Conservation (phyloP, 2,113 vertebrate genomes). For the Guaruba guarouba region DNA sequence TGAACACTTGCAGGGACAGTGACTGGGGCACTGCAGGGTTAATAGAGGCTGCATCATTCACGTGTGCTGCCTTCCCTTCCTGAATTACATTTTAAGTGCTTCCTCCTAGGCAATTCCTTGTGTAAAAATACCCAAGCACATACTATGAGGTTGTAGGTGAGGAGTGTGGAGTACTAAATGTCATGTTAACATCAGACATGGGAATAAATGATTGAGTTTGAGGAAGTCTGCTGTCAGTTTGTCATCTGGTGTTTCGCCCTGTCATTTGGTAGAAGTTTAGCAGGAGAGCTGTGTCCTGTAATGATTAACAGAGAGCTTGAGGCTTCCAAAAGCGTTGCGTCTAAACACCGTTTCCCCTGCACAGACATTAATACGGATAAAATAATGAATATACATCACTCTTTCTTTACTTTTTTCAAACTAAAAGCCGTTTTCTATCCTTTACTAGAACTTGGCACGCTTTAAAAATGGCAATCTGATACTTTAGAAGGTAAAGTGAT, state of each 20-base stretch:
- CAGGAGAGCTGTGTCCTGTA: neutral
- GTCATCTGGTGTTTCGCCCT: neutral
- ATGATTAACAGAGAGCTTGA: neutral
- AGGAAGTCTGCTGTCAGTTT: neutral
- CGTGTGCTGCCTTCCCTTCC: neutral
- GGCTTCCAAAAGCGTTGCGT: neutral
- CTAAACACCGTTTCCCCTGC: neutral
- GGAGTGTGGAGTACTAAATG: neutral
- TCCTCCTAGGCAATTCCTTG: constrained; percentile 17
- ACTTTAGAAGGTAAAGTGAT: neutral
- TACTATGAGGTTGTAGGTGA: neutral
- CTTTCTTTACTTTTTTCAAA: neutral
- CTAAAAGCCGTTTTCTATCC: neutral
- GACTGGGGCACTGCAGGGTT: neutral
- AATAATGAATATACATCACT: neutral
- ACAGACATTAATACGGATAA: neutral
- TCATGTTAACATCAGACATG: neutral
- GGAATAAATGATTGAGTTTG: neutral
- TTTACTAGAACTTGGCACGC: neutral
- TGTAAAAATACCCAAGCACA: neutral
- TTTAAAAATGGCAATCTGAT: neutral
- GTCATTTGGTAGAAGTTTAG: neutral
- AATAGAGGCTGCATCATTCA: neutral
- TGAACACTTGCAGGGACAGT: neutral
- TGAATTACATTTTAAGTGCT: constrained; percentile 30